Conservation (phyloP, 1,140 invertebrate genomes). For the Nasonia giraulti region DNA sequence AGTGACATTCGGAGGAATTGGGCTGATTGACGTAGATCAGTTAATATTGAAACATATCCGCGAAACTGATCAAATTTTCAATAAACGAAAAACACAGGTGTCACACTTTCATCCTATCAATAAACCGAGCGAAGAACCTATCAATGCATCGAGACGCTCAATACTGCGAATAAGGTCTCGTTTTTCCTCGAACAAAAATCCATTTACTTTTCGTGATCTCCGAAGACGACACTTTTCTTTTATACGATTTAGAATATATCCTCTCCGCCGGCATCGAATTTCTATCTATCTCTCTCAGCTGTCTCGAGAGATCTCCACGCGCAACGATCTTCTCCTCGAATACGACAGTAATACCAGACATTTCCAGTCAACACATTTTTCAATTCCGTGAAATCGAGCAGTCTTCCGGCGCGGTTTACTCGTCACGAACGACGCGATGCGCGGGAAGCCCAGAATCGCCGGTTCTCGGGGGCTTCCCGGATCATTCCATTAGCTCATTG, state of each 20-base stretch:
- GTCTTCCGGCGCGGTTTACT: not conserved
- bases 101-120: not conserved
- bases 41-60: no score
- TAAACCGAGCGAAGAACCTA: not conserved
- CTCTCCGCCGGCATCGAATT: not conserved
- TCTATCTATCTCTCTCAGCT: not conserved
- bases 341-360: not conserved
- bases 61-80: no score
- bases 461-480: conserved; percentile 37
- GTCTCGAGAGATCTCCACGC: no score
- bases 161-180: not conserved
- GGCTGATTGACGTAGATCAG: no score
- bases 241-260: not conserved
- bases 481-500: conserved; percentile 52
- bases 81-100: no score
- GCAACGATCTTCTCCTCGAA: not conserved
- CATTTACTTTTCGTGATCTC: not conserved
- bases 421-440: not conserved
- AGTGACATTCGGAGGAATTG: no score
- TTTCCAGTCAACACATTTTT: not conserved
- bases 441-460: conserved; percentile 21
- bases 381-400: not conserved
- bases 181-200: not conserved
- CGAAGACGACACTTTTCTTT: not conserved
- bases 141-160: not conserved